Conservation (phyloP, 2,888 invertebrate species). For the Anoplius nigerrimus region DNA sequence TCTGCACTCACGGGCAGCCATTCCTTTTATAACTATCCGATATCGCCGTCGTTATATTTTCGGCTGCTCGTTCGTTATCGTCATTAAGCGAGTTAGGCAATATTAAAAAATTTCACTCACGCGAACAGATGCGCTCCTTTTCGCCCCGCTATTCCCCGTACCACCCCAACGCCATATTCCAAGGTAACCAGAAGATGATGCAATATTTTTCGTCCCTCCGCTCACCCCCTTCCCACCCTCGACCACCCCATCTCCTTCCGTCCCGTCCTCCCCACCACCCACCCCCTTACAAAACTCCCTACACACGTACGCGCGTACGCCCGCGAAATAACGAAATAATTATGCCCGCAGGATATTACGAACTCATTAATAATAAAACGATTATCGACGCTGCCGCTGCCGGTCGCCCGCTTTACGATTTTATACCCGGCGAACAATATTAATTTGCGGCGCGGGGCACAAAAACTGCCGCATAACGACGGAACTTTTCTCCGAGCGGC, state of each 20-base stretch:
- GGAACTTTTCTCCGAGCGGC: constrained; percentile 41
- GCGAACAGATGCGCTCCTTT: too few species aligned
- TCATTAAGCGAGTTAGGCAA: too few species aligned
- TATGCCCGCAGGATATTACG: constrained; percentile 10
- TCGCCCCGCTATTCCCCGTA: too few species aligned
- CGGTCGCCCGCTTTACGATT: constrained; percentile 4
- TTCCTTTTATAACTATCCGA: too few species aligned
- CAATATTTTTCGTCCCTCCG: too few species aligned
- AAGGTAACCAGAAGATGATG: too few species aligned
- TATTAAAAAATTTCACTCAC: too few species aligned
- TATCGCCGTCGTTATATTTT: too few species aligned
- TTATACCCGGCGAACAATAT: constrained; percentile 24
- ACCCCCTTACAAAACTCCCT: background rate
- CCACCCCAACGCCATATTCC: too few species aligned
- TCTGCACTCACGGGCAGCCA: too few species aligned
- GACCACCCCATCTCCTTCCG: background rate
- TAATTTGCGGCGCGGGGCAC: constrained; percentile 16
- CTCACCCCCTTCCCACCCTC: background rate
- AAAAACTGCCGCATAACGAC: constrained; percentile 22
- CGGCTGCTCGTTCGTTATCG: too few species aligned
- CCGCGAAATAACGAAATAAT: constrained; percentile 13
- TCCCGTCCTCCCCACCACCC: background rate
- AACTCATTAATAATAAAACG: constrained; percentile 17
- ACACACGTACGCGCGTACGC: background rate
- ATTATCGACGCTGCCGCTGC: constrained; percentile 15